Conservation (phyloP, 2,797 vertebrate genomes). For the Mus minutoides region DNA sequence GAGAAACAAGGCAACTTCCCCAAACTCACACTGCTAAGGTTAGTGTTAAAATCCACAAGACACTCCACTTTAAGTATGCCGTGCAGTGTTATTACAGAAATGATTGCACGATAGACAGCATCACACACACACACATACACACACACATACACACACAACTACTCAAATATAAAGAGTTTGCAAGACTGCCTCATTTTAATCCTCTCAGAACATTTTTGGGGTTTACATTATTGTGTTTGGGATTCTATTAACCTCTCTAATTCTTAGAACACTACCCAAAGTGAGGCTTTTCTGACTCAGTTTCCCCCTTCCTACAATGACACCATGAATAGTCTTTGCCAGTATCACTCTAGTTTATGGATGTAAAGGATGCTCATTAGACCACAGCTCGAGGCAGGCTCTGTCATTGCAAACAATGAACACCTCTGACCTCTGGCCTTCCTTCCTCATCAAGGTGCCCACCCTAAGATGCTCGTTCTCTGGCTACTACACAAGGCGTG, state of each 20-base stretch:
- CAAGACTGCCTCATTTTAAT: conserved; percentile 6
- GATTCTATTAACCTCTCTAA: background rate
- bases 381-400: background rate
- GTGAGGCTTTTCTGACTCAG: background rate
- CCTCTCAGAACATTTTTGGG: conserved; percentile 30
- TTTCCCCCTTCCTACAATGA: conserved; percentile 17
- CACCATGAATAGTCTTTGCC: background rate
- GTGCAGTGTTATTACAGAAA: background rate
- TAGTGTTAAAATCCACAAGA: background rate
- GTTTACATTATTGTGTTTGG: background rate
- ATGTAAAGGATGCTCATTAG: background rate
- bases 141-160: background rate
- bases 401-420: background rate
- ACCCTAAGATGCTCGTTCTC: background rate
- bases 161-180: background rate
- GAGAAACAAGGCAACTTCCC: background rate
- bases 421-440: background rate
- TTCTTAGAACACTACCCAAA: background rate
- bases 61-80: background rate
- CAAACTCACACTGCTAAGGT: background rate
- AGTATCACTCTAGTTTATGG: background rate
- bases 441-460: background rate
- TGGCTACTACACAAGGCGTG: background rate
- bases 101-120: background rate
- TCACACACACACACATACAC: background rate